phyloP scores from a whole-genome alignment of 1,140 invertebrate species.

The Heliconius himera region DNA sequence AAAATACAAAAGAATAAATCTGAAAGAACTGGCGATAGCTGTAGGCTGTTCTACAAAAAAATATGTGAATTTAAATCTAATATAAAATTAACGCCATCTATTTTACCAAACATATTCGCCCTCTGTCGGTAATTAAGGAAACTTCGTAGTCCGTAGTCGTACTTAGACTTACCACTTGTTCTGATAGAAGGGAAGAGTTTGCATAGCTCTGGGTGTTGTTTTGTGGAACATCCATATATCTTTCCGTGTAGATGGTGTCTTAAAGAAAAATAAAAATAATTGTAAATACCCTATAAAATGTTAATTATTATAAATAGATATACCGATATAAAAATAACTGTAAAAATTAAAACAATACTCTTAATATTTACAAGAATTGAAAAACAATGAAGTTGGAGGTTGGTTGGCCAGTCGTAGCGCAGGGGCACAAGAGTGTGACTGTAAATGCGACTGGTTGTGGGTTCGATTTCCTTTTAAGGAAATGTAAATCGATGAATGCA shows the following conservation, averaged over 20 bases:
- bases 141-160: slow-evolving; percentile 6
- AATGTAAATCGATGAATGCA: too few relatives aligned
- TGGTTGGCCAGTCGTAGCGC: too few relatives aligned
- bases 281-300: neutral
- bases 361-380: too few relatives aligned
- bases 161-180: slow-evolving; percentile 61
- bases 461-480: too few relatives aligned
- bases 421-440: too few relatives aligned
- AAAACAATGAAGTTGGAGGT: too few relatives aligned
- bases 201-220: slow-evolving; percentile 63
- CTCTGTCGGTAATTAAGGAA: slow-evolving; percentile 31
- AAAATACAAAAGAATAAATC: too few relatives aligned
- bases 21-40: too few relatives aligned
- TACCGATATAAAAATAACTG: too few relatives aligned
- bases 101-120: slow-evolving; percentile 33
- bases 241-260: slow-evolving; percentile 99
- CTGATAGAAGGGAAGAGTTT: slow-evolving; percentile 91
- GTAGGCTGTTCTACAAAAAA: neutral
- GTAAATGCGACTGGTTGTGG: too few relatives aligned
- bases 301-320: too few relatives aligned
- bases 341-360: too few relatives aligned
- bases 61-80: neutral
- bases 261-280: neutral
- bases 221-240: slow-evolving; percentile 94
- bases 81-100: slow-evolving; percentile 37